These are phyloP conservation scores for Chalcis sispes DNA, from an alignment of 2,888 invertebrate species.

Conservation along the genomic window DNA sequence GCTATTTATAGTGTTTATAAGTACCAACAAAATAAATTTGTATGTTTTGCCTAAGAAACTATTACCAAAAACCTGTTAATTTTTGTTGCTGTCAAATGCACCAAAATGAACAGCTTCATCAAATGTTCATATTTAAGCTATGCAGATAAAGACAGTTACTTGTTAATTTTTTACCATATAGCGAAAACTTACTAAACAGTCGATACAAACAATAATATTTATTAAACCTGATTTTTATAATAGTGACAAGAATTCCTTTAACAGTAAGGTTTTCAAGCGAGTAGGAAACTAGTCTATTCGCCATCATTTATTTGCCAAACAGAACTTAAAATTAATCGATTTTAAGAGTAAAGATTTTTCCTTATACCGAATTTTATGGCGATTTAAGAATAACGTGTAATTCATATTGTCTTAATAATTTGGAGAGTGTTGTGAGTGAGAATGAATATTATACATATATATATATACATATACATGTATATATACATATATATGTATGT, in stretches of 20 bases:
- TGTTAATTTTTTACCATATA: conserved; percentile 42
- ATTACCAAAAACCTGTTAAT: conserved; percentile 52
- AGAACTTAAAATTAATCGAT: conserved; percentile 30
- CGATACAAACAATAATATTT: conserved; percentile 36
- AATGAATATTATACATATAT: conserved; percentile 50
- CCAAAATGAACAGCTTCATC: conserved; percentile 38
- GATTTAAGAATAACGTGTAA: conserved; percentile 40
- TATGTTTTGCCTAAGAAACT: conserved; percentile 52
- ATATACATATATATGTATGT: no score
- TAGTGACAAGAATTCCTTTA: conserved; percentile 36
- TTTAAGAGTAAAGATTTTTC: conserved; percentile 42
- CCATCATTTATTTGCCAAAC: conserved; percentile 45
- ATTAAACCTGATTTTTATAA: conserved; percentile 34
- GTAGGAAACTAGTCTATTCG: conserved; percentile 52
- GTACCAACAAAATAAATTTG: conserved; percentile 41
- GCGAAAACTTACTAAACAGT: conserved; percentile 8
- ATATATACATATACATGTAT: no score
- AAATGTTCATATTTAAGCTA: conserved; percentile 25
- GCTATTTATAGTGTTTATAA: conserved; percentile 46
- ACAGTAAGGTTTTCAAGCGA: conserved; percentile 38
- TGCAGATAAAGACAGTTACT: conserved; percentile 20
- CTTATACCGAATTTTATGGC: conserved; percentile 44
- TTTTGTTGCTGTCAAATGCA: conserved; percentile 50
- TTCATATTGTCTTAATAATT: conserved; percentile 37
- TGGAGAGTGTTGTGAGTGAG: conserved; percentile 44